These are phyloP conservation scores for Seriola quinqueradiata DNA, from an alignment of 2,113 vertebrate genomes.

Conservation along the genomic window DNA sequence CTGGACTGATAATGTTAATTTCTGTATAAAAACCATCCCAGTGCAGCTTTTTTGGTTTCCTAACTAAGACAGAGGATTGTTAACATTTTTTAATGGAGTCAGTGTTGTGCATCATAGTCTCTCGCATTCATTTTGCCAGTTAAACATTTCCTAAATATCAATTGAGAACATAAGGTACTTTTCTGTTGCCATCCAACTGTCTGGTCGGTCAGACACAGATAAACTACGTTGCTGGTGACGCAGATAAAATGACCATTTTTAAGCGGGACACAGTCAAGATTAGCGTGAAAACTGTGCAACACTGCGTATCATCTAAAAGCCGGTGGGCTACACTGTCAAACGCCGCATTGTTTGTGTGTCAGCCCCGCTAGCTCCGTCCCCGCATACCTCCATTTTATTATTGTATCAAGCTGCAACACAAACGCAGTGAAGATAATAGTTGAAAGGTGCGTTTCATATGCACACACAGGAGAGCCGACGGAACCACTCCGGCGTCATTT, in stretches of 20 bases:
- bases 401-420: constrained; percentile 59
- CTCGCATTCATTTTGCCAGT: too few species aligned
- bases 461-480: not conserved
- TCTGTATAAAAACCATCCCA: not conserved
- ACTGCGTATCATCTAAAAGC: constrained; percentile 22
- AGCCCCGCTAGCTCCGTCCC: constrained; percentile 43
- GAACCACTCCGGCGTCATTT: not conserved
- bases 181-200: constrained; percentile 42
- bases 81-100: not conserved
- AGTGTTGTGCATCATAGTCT: not conserved
- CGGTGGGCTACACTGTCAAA: not conserved
- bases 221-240: constrained; percentile 69
- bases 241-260: constrained; percentile 60
- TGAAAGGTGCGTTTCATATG: constrained; percentile 57
- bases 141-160: not conserved
- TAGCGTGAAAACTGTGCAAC: not conserved
- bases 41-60: not conserved
- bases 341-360: constrained; percentile 14
- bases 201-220: constrained; percentile 45
- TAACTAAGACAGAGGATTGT: too few species aligned
- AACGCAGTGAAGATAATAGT: constrained; percentile 72
- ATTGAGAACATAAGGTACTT: constrained; percentile 57
- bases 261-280: constrained; percentile 37
- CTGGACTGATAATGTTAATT: not conserved
- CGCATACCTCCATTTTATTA: constrained; percentile 80